Percentiles rank a stretch among this genome's conserved stretches.
Evolutionary conservation across 2,888 invertebrate genomes (phyloP).

Genomic region (Cremastobaeus sp.): DNA sequence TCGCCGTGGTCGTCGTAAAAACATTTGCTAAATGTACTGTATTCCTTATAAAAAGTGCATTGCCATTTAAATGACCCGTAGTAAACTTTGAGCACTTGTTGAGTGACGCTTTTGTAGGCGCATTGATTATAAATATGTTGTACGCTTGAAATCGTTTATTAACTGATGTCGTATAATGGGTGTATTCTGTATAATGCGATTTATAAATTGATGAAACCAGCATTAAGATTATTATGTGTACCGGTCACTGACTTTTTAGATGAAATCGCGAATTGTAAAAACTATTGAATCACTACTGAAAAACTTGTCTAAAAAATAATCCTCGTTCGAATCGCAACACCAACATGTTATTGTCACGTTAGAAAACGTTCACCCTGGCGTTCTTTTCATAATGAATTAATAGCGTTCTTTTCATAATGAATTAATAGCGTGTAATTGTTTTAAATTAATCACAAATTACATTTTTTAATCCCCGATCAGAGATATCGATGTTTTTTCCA

Average conservation of each 20-base stretch:
- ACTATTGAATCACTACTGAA: too few relatives aligned
- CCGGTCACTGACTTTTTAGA: conserved; percentile 31
- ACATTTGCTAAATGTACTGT: conserved; percentile 51
- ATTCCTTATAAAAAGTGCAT: conserved; percentile 38
- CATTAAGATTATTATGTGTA: conserved; percentile 23
- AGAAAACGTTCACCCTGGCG: conserved; percentile 1
- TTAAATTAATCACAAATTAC: not conserved
- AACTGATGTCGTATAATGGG: conserved; percentile 30
- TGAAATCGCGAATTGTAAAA: conserved; percentile 21
- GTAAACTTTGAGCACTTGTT: conserved; percentile 47
- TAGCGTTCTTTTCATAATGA: not conserved
- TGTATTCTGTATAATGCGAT: conserved; percentile 11
- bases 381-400: too few relatives aligned
- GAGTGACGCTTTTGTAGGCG: conserved; percentile 39
- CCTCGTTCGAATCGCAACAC: not conserved
- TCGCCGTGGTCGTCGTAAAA: conserved; percentile 42
- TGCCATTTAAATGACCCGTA: conserved; percentile 43
- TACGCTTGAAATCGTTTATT: conserved; percentile 30
- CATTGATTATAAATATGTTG: conserved; percentile 27
- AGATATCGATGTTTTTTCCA: too few relatives aligned
- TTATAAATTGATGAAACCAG: not conserved
- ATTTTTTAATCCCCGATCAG: too few relatives aligned
- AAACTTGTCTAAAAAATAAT: not conserved
- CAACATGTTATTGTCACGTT: conserved; percentile 3
- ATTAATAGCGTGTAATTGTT: not conserved